Percentiles rank a stretch among this genome's conserved stretches.
Conservation (phyloP, 2,888 invertebrate genomes). For the Ischnus inquisitorius region DNA sequence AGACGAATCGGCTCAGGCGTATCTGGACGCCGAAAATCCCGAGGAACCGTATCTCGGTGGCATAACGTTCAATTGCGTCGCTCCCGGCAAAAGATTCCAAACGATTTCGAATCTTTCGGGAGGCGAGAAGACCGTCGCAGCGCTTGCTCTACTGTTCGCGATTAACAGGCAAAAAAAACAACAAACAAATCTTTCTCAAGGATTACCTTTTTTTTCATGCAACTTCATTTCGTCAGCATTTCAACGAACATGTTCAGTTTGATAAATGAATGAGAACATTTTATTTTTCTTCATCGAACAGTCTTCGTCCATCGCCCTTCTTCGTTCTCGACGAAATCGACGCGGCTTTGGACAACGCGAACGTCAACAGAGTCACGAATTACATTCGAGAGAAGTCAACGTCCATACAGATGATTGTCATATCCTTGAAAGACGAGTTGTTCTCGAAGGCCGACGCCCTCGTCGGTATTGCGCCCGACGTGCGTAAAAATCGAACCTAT, state of each 20-base stretch:
- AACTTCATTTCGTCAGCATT: neutral
- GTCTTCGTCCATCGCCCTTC: conserved; percentile 98
- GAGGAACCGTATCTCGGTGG: conserved; percentile 99
- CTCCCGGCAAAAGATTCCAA: conserved; percentile 99
- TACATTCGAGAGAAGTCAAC: conserved; percentile 95
- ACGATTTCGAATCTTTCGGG: conserved; percentile 99
- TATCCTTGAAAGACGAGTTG: conserved; percentile 98
- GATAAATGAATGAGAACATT: neutral
- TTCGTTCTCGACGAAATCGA: conserved; percentile 99
- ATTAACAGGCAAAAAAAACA: conserved; percentile 92
- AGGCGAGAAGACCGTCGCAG: conserved; percentile 99
- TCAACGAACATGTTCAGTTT: neutral
- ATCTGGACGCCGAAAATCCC: conserved; percentile 98
- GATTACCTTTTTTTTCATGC: neutral
- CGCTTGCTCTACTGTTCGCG: conserved; percentile 98
- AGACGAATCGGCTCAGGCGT: conserved; percentile 98
- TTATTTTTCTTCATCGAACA: conserved; percentile 79
- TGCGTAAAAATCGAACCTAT: conserved; percentile 11
- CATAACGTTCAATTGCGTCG: conserved; percentile 99
- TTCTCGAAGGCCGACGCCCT: conserved; percentile 83
- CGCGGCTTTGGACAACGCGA: conserved; percentile 98
- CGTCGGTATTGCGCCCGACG: conserved; percentile 62
- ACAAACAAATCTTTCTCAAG: conserved; percentile 30
- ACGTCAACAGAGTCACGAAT: conserved; percentile 97
- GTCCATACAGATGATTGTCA: conserved; percentile 97